Base-by-base conservation (phyloP, 2,797 vertebrate species). In the Epinephelus awoara region DNA sequence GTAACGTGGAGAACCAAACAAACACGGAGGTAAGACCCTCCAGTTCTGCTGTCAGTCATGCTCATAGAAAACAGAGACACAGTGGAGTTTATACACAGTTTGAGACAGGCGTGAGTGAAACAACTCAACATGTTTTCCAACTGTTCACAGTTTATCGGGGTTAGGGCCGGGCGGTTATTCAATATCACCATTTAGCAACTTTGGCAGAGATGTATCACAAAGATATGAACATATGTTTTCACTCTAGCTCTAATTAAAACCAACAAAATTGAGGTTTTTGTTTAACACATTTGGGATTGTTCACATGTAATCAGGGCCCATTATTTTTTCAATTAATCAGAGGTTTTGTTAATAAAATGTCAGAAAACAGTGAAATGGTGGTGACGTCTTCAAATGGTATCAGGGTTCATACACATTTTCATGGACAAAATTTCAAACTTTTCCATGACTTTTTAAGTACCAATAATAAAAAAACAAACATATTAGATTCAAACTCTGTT, bases 11-110 rank as follows among this genome's bases (percentile, higher is more conserved):
- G 15, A 21, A 29, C 6, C 55, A 57, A 29, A 55, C 34, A 46
- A 7, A 58, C 2, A 3, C 0, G 11, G 34, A 59, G 56, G 61
- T 14, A 27, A 46, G 12, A 72, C 9, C 2, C 56, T 67, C 51
- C 2, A 21, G 18, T 21, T 58, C 46, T 61, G 55, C 62, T 5
- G 14, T 67, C 46, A 44, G 65, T 52, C 65, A 58, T 8, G 21
- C 55, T 70, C 46, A 11, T 34, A 64, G 59, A 54, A 78, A 68
- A 72, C 12, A 75, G 6, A 18, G 23, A 66, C 2, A 17, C 56
- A 42, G 62, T 10, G 3, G 15, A 59, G 63, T 12, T 49, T 42
- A 42, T 49, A 72, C 19, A 77, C 29, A 70, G 69, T 56, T 40
- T 14, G 12, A 68, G 56, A 75, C 23, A 40, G 66, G 42, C 34